Conservation (phyloP, 2,113 vertebrate genomes). For the Anthoscopus minutus region DNA sequence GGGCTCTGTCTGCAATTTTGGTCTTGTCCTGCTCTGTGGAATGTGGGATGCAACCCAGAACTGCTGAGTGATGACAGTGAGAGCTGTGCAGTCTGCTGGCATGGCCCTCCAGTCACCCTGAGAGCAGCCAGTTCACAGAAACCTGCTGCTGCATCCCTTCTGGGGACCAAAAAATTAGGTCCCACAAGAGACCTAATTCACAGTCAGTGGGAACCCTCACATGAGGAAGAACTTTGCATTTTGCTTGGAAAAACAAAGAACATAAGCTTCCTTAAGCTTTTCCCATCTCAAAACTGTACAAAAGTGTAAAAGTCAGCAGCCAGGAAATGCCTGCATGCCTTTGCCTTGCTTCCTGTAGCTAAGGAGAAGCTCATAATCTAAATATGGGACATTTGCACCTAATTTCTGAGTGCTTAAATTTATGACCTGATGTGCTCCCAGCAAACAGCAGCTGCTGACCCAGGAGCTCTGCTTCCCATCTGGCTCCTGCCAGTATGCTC, state of each 20-base stretch:
- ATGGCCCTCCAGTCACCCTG: neutral
- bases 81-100: neutral
- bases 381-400: neutral
- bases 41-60: neutral
- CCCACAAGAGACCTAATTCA: neutral
- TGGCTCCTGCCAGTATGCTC: neutral
- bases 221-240: neutral
- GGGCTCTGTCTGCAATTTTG: neutral
- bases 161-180: neutral
- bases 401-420: neutral
- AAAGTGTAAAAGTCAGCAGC: neutral
- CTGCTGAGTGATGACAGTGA: neutral
- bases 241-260: neutral
- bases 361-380: neutral
- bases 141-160: neutral
- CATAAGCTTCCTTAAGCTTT: neutral
- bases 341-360: neutral
- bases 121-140: neutral
- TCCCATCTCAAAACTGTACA: neutral
- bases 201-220: fast-evolving
- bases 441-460: neutral
- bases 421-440: neutral
- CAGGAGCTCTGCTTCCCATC: neutral
- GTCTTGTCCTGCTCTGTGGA: neutral
- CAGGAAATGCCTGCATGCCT: neutral